Evolutionary conservation across 2,888 invertebrate genomes (phyloP).

Genomic region (Sthenelais limicola): DNA sequence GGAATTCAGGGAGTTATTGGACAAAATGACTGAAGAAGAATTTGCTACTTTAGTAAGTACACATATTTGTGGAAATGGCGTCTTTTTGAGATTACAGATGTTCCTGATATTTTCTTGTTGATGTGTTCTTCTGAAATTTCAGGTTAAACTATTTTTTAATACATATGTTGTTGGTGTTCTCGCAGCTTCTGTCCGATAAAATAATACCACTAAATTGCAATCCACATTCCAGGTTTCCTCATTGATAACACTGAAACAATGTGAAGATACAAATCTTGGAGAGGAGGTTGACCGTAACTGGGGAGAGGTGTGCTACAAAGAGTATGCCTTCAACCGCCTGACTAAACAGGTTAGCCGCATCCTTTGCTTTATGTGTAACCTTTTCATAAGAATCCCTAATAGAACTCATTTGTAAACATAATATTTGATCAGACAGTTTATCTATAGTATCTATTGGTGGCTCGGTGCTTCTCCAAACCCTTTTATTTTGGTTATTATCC

Average conservation of each 20-base stretch:
- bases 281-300: conserved; percentile 86
- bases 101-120: neutral
- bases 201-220: neutral
- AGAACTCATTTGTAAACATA: neutral
- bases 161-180: neutral
- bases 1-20: conserved; percentile 63
- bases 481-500: too few relatives aligned
- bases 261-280: conserved; percentile 82
- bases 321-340: conserved; percentile 85
- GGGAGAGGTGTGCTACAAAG: conserved; percentile 82
- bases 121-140: conserved; percentile 9
- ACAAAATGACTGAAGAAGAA: conserved; percentile 58
- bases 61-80: too few relatives aligned
- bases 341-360: conserved; percentile 77
- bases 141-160: neutral
- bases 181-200: neutral
- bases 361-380: neutral
- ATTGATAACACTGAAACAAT: conserved; percentile 82
- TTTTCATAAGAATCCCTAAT: neutral
- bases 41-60: conserved; percentile 62
- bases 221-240: conserved; percentile 76
- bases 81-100: too few relatives aligned
- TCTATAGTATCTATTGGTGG: neutral
- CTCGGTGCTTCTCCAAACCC: neutral
- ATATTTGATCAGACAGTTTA: neutral